Evolutionary conservation across 2,888 invertebrate genomes (phyloP).

Genomic region (Protodeltote pygarga): DNA sequence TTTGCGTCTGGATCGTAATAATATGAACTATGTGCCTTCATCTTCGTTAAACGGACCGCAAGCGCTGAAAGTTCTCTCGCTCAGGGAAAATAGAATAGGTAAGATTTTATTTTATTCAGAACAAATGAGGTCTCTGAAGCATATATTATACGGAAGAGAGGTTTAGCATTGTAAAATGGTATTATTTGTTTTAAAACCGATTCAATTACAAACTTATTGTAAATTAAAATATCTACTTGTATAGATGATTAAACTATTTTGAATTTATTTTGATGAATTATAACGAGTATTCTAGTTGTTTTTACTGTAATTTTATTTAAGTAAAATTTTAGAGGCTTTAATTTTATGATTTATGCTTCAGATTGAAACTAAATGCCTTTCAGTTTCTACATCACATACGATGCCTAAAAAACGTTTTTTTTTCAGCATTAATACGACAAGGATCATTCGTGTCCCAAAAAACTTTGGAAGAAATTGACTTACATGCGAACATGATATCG

Average conservation of each 20-base stretch:
- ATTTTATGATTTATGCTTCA: too few species aligned
- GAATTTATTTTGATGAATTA: too few species aligned
- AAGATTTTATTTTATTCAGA: conserved; percentile 53
- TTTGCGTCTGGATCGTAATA: conserved; percentile 93
- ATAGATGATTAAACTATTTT: too few species aligned
- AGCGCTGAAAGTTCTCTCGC: conserved; percentile 90
- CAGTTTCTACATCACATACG: not conserved
- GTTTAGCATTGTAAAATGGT: conserved; percentile 3
- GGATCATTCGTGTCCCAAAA: conserved; percentile 91
- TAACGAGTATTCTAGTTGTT: not conserved
- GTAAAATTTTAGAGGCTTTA: too few species aligned
- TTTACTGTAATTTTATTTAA: conserved; percentile 1
- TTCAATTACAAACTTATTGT: too few species aligned
- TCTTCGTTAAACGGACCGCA: conserved; percentile 93
- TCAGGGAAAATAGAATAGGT: conserved; percentile 94
- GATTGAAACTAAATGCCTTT: too few species aligned
- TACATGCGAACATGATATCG: conserved; percentile 92
- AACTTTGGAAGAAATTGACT: conserved; percentile 91
- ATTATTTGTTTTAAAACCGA: too few species aligned
- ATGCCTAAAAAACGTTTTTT: conserved; percentile 13
- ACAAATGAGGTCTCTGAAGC: conserved; percentile 6
- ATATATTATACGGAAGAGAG: conserved; percentile 9
- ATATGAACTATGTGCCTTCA: conserved; percentile 91
- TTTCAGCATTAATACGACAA: conserved; percentile 89
- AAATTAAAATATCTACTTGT: too few species aligned